Conservation (phyloP, 2,113 vertebrate genomes). For the Neodon shergylaensis region DNA sequence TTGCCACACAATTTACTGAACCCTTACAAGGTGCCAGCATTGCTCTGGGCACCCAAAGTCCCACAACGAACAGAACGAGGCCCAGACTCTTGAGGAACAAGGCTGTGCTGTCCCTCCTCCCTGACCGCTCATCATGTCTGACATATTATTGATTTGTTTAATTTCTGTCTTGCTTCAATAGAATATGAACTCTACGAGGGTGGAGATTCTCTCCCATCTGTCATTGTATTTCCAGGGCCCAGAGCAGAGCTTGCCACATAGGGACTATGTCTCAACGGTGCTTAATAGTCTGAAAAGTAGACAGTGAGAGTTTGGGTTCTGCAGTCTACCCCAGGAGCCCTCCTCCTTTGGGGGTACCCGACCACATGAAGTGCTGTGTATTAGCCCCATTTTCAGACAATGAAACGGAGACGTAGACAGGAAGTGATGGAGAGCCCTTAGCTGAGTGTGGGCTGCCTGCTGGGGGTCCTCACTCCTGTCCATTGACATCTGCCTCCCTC, state of each 20-base stretch:
- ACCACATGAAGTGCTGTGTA: background rate
- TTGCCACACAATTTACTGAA: background rate
- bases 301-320: background rate
- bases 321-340: background rate
- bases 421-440: too few relatives aligned
- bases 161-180: constrained; percentile 10
- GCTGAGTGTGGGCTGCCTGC: background rate
- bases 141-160: constrained; percentile 16
- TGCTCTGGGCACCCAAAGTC: background rate
- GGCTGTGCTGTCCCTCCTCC: background rate
- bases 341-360: background rate
- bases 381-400: background rate
- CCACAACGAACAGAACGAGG: background rate
- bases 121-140: background rate
- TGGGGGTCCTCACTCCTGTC: background rate
- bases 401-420: background rate
- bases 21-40: background rate
- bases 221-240: background rate
- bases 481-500: accelerated
- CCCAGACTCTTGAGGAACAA: background rate
- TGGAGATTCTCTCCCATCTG: background rate
- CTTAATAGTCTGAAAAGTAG: background rate
- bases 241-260: background rate
- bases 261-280: background rate
- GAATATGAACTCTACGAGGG: background rate